A percentile compares a stretch with the other conserved stretches of the same genome.
Evolutionary conservation across 2,113 vertebrate genomes (phyloP).

Genomic region (Sceloporus undulatus): DNA sequence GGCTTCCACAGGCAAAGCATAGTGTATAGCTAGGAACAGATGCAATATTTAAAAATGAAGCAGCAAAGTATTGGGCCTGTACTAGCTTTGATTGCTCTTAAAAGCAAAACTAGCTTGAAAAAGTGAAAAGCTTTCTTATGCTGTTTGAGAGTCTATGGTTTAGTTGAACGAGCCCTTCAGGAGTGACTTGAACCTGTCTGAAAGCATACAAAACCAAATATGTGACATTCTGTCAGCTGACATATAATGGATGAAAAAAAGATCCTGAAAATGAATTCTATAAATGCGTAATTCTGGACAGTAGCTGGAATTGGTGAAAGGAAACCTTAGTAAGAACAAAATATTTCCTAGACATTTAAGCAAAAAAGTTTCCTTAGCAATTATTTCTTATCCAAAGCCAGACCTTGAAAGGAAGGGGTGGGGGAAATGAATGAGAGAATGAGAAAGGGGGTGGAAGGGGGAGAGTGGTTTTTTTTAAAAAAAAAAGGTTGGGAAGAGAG

Average conservation of each 20-base stretch:
- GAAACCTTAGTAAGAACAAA: background rate
- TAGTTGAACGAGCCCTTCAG: constrained; percentile 53
- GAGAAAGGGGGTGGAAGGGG: background rate
- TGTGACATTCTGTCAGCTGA: constrained; percentile 58
- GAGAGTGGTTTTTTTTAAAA: background rate
- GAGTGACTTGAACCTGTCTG: constrained; percentile 53
- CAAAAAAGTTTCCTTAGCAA: rapidly evolving
- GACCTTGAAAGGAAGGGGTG: background rate
- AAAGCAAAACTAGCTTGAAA: constrained; percentile 47
- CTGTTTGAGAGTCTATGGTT: constrained; percentile 59
- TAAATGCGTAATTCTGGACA: background rate
- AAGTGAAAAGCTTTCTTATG: constrained; percentile 35
- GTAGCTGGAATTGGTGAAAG: background rate
- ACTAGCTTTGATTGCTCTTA: constrained; percentile 49
- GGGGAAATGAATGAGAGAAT: background rate
- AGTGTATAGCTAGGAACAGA: background rate
- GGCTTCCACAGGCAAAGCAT: constrained; percentile 31
- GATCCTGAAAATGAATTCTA: constrained; percentile 56
- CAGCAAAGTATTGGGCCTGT: constrained; percentile 26
- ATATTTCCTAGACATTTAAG: background rate
- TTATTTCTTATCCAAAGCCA: rapidly evolving
- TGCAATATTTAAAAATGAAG: constrained; percentile 13
- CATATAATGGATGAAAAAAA: constrained; percentile 67
- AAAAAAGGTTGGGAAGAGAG: constrained; percentile 18
- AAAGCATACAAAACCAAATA: constrained; percentile 51